Base-by-base conservation (phyloP, 1,140 invertebrate genomes). In the Caenorhabditis briggsae region DNA sequence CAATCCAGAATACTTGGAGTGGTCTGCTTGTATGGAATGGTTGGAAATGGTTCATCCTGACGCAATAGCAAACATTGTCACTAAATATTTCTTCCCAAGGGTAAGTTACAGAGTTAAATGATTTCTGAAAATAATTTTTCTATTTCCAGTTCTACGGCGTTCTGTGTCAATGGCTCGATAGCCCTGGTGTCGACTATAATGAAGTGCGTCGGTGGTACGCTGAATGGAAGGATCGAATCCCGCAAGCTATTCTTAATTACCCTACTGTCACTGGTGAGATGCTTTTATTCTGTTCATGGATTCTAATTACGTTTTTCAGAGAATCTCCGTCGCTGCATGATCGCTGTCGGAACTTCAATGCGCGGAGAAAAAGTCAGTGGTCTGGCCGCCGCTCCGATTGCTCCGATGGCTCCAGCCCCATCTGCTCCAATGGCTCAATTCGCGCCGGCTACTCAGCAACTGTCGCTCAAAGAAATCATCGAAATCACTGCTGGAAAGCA, bases 11-110 rank as follows among this genome's bases (percentile, higher is more conserved):
- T 86, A 88, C 55, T 25, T 41, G 18, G 82, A 88, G 18, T 89
- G 86, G 84, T 20, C 33, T 2, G 88, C 88, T 5, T 59, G 50
- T 20, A 87, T 92, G 70, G 86, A 89, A 43, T 92, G 91, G 91
- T 20, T 88, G 6, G 88, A 89, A 25, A 55, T 92, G 25, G 33
- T 91, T 25, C 82, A 83, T 25, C 23, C 55, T 1, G 90, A 91
- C 48, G 64, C 87, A 14, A 91, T 91, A 33, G 82, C 87, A 9
- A 87, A 91, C 61, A 86, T 92, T 25, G 74, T 91, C 5, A 74
- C 86, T 5, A 90, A 87, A 82, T 59, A 85, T 55, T 91, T 91
- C 83, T 91, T 91, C 65, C 90, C 90, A 11, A 89, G 65, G 61
- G 86, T 87, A 84, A 23, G 86, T 84, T 58, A 16, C 5, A 33